A percentile compares a stretch with the other conserved stretches of the same genome.
These are phyloP conservation scores for Pseudopleuronectes americanus DNA, from an alignment of 2,797 vertebrate species.

Conservation along the genomic window DNA sequence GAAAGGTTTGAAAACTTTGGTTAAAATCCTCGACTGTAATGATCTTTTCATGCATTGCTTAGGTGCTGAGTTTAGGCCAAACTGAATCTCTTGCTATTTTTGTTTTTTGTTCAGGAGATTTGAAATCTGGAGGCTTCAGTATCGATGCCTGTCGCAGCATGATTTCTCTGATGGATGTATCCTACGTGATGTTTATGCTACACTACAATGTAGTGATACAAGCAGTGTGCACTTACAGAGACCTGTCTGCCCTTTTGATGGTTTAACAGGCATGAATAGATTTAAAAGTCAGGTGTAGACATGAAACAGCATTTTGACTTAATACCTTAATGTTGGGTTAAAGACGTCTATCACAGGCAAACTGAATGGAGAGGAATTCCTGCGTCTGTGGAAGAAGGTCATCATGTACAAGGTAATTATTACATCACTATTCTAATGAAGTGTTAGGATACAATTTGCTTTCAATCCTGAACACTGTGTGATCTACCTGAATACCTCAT, in stretches of 20 bases:
- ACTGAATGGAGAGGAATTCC: conserved; percentile 69
- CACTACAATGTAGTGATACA: not conserved
- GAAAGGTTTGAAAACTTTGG: conserved; percentile 54
- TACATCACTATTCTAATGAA: not conserved
- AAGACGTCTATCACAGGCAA: conserved; percentile 74
- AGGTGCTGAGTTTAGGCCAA: not conserved
- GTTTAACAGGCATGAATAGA: not conserved
- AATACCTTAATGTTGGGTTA: conserved; percentile 45
- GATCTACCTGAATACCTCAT: not conserved
- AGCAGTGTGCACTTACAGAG: accelerated
- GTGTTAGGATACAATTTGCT: not conserved
- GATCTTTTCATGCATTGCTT: not conserved
- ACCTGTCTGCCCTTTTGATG: not conserved
- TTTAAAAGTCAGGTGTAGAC: not conserved
- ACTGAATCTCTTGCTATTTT: not conserved
- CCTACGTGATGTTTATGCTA: conserved; percentile 62
- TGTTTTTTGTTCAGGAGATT: conserved; percentile 59
- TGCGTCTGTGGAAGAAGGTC: conserved; percentile 70
- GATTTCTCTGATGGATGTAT: conserved; percentile 93
- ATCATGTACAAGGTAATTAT: conserved; percentile 60
- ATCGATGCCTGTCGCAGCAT: conserved; percentile 89
- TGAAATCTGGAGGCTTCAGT: conserved; percentile 80
- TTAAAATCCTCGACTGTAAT: not conserved
- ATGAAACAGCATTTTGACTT: not conserved
- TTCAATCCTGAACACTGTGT: not conserved